These are phyloP conservation scores for Perizoma affinitatum DNA, from an alignment of 2,888 invertebrate species.

Conservation along the genomic window DNA sequence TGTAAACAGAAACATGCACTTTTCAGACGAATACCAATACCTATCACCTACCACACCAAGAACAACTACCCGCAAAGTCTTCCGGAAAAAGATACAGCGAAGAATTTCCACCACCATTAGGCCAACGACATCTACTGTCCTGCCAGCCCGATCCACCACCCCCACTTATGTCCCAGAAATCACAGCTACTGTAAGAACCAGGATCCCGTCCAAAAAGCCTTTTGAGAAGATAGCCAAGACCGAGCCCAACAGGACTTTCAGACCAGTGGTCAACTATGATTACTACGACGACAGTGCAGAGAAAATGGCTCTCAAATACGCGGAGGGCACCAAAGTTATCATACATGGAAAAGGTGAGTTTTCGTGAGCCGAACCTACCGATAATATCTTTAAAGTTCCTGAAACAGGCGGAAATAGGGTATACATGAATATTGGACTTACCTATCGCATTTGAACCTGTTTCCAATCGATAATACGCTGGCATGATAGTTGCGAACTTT, in stretches of 20 bases:
- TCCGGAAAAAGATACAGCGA: constrained; percentile 65
- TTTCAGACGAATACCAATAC: constrained; percentile 76
- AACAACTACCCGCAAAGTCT: constrained; percentile 54
- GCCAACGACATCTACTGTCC: constrained; percentile 46
- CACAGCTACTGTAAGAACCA: constrained; percentile 24
- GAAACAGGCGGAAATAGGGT: neutral
- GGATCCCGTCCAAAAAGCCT: constrained; percentile 54
- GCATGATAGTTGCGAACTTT: neutral
- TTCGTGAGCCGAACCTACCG: neutral
- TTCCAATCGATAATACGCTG: neutral
- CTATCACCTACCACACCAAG: constrained; percentile 69
- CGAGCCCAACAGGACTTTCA: constrained; percentile 54
- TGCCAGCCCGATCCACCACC: constrained; percentile 22
- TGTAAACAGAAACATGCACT: constrained; percentile 15
- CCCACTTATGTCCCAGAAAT: constrained; percentile 36
- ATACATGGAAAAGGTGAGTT: constrained; percentile 78
- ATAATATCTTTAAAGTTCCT: too few species aligned
- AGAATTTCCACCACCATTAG: constrained; percentile 66
- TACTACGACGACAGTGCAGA: constrained; percentile 88
- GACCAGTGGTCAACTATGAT: constrained; percentile 84
- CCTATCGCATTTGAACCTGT: constrained; percentile 1
- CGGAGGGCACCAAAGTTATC: constrained; percentile 83
- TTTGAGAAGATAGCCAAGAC: constrained; percentile 59
- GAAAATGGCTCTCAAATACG: constrained; percentile 74
- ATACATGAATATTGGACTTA: neutral